Evolutionary conservation across 2,113 vertebrate genomes (phyloP).

Genomic region (Brevimyrus niger): DNA sequence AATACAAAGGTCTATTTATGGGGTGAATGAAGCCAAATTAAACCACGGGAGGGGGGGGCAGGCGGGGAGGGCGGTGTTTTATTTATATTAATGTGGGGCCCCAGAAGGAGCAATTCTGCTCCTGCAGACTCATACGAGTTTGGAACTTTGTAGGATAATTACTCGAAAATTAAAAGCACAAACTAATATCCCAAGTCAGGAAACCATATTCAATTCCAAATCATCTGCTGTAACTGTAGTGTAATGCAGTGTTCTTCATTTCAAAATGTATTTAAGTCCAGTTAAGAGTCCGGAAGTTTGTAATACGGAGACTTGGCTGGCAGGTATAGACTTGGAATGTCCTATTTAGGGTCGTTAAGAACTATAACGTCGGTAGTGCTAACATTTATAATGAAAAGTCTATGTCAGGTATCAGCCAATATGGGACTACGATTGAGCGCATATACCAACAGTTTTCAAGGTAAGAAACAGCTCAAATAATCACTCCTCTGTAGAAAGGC

Average conservation of each 20-base stretch:
- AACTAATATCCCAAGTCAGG: neutral
- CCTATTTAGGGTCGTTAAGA: neutral
- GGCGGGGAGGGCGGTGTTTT: too few species aligned
- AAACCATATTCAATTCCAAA: too few species aligned
- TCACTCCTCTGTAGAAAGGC: neutral
- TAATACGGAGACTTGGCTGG: neutral
- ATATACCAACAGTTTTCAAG: slow-evolving; percentile 8
- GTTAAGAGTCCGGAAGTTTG: neutral
- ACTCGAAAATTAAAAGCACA: neutral
- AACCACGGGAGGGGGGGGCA: neutral
- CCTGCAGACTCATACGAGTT: neutral
- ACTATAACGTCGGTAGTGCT: neutral
- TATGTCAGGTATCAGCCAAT: neutral
- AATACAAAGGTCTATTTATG: neutral
- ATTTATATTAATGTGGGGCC: neutral
- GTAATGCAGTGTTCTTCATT: neutral
- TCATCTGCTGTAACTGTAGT: neutral
- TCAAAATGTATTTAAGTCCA: neutral
- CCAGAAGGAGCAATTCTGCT: neutral
- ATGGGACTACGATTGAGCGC: neutral
- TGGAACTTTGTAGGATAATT: neutral
- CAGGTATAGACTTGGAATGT: neutral
- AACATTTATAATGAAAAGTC: neutral
- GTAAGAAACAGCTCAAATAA: neutral
- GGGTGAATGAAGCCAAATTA: neutral